phyloP scores from a whole-genome alignment of 2,888 invertebrate species.

The Nomada ruficornis region DNA sequence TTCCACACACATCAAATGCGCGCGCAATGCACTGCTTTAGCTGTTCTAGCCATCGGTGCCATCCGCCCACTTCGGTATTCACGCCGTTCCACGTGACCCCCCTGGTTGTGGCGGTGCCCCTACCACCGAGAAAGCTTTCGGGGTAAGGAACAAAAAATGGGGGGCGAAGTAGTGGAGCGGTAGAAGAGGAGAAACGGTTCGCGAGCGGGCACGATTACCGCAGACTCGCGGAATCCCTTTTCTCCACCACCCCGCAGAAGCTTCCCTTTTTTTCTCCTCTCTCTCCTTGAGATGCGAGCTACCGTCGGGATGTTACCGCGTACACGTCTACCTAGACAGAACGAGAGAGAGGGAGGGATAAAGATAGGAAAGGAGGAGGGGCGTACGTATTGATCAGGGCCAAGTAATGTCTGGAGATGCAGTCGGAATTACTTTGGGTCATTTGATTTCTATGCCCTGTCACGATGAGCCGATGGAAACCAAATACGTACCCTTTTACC shows the following conservation, averaged over 20 bases:
- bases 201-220: constrained; percentile 71
- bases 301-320: constrained; percentile 67
- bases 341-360: constrained; percentile 28
- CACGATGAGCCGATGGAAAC: constrained; percentile 33
- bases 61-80: constrained; percentile 71
- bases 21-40: constrained; percentile 63
- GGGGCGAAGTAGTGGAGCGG: constrained; percentile 16
- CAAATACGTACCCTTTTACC: constrained; percentile 4
- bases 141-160: constrained; percentile 33
- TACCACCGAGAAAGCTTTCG: constrained; percentile 36
- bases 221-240: constrained; percentile 71
- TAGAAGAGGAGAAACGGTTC: constrained; percentile 52
- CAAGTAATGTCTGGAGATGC: constrained; percentile 61
- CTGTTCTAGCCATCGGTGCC: constrained; percentile 55
- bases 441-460: constrained; percentile 50
- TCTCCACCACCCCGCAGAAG: constrained; percentile 15
- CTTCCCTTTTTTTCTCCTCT: constrained; percentile 40
- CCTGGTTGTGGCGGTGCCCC: constrained; percentile 44
- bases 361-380: constrained; percentile 34
- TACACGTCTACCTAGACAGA: constrained; percentile 63
- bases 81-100: constrained; percentile 68
- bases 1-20: constrained; percentile 55
- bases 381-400: constrained; percentile 69
- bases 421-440: constrained; percentile 61
- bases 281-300: constrained; percentile 66